Percentiles rank a stretch among this genome's conserved stretches.
These are phyloP conservation scores for Bedellia somnulentella DNA, from an alignment of 2,888 invertebrate genomes.

Conservation along the genomic window DNA sequence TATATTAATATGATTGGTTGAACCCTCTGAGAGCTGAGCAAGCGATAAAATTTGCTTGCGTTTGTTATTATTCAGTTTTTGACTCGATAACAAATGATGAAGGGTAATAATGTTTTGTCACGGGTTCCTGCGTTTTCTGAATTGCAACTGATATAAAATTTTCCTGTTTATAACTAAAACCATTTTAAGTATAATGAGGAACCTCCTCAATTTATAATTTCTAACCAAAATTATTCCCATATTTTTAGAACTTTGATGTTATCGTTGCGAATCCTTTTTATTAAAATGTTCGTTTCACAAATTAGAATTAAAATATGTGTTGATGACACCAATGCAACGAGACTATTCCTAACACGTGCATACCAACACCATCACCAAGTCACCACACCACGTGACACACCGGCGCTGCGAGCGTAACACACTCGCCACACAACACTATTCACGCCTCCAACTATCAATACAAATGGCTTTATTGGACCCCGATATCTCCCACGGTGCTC, in stretches of 20 bases:
- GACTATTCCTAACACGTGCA: no score
- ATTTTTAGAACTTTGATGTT: no score
- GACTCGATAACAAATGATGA: conserved; percentile 14
- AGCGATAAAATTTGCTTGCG: conserved; percentile 38
- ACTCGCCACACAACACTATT: conserved; percentile 44
- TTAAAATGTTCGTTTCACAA: no score
- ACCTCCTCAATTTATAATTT: no score
- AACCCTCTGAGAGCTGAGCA: conserved; percentile 24
- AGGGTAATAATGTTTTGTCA: conserved; percentile 11
- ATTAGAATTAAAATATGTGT: no score
- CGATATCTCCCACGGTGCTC: no score
- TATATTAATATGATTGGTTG: conserved; percentile 32
- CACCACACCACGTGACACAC: conserved; percentile 1
- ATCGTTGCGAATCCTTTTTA: no score
- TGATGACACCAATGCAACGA: no score
- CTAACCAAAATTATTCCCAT: no score
- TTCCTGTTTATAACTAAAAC: background rate
- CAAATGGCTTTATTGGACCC: conserved; percentile 18
- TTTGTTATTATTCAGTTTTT: conserved; percentile 26
- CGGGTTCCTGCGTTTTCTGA: conserved; percentile 8
- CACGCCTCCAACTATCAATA: conserved; percentile 50
- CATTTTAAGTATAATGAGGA: no score
- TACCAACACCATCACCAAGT: no score
- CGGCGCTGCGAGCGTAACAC: conserved; percentile 16
- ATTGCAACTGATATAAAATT: no score